Percentiles rank a stretch among this genome's conserved stretches.
phyloP scores from a whole-genome alignment of 2,888 invertebrate genomes.

The Pilophorus perplexus region DNA sequence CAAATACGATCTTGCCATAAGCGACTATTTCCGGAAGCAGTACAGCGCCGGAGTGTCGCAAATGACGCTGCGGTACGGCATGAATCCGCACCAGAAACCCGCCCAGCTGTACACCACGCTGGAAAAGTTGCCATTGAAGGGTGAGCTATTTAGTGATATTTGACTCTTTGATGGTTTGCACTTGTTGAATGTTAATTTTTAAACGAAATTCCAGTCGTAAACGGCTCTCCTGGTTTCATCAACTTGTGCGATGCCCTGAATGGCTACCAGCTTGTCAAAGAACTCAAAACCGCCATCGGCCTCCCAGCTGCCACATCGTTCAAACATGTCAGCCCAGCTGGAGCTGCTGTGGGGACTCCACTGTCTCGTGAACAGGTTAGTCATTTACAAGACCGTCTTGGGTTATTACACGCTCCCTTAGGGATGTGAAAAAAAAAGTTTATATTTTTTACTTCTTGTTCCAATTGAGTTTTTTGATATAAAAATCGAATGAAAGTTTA shows the following conservation, averaged over 20 bases:
- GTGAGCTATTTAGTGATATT: too few species aligned
- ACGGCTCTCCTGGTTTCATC: constrained; percentile 95
- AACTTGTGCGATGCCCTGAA: constrained; percentile 97
- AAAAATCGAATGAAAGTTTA: neutral
- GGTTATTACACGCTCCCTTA: too few species aligned
- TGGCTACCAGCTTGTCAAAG: constrained; percentile 93
- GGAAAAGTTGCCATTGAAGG: constrained; percentile 73
- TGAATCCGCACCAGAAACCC: constrained; percentile 98
- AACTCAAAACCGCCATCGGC: constrained; percentile 73
- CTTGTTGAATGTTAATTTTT: neutral
- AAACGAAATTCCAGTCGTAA: constrained; percentile 70
- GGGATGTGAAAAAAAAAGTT: too few species aligned
- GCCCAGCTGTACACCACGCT: constrained; percentile 84
- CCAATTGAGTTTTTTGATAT: neutral
- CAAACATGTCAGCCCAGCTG: constrained; percentile 97
- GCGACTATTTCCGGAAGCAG: constrained; percentile 91
- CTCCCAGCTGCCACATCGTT: constrained; percentile 94
- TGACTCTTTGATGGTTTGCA: neutral
- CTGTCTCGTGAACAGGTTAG: constrained; percentile 66
- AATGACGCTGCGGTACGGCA: constrained; percentile 84
- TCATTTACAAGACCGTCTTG: neutral
- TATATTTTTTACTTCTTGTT: neutral
- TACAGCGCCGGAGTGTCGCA: constrained; percentile 77
- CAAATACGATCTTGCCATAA: constrained; percentile 89
- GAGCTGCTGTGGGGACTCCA: constrained; percentile 87